Conservation (phyloP, 2,113 vertebrate genomes). For the Hylia prasina region DNA sequence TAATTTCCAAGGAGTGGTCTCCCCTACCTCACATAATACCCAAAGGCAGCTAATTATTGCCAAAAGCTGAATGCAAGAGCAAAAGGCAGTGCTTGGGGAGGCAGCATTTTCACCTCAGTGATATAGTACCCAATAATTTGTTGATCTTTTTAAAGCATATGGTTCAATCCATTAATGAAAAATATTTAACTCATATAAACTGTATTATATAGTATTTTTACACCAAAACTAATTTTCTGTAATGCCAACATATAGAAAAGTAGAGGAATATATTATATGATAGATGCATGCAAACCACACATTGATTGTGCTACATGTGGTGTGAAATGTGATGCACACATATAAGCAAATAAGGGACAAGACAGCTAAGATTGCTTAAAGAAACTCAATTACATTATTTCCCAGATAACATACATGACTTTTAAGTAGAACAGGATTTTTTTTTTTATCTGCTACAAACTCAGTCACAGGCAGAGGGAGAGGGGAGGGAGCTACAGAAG, state of each 20-base stretch:
- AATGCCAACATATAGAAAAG: neutral
- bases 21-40: neutral
- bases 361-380: neutral
- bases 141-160: neutral
- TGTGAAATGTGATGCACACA: neutral
- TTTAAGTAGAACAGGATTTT: neutral
- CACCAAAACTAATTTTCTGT: neutral
- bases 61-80: neutral
- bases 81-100: neutral
- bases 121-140: neutral
- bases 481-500: neutral
- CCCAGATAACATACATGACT: neutral
- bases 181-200: neutral
- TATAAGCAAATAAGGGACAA: neutral
- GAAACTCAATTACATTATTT: neutral
- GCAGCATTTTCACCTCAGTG: neutral
- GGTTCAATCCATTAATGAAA: neutral
- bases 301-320: neutral
- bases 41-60: neutral
- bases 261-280: neutral
- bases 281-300: neutral
- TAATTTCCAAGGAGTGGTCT: neutral
- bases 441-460: neutral
- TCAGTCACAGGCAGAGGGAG: neutral
- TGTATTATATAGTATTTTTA: neutral